Evolutionary conservation across 2,797 vertebrate genomes (phyloP), one percentile per base, ranked within the genome.

Genomic region (Orientallactaga sibirica): DNA sequence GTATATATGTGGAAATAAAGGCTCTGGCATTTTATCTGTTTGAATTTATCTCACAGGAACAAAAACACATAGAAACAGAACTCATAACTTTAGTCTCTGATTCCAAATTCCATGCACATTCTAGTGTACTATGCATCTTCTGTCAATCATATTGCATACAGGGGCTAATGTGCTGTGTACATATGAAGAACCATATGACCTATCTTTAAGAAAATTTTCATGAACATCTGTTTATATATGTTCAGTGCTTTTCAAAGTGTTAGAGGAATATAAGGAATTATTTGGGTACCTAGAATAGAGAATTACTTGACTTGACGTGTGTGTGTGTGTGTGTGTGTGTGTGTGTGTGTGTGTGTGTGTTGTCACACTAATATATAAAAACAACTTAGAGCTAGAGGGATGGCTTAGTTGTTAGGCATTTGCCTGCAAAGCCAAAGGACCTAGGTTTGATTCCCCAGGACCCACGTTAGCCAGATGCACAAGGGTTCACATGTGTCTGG

Each of bases 131-230:
- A 11, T 61, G 41, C 6, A 33, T 58, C n/a, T 10, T 66, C n/a
- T 91, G 24, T 88, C 25, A 91, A 48, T 94, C 76, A 77, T 9
- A 64, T 43, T 80, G 19, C 67, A 64, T 68, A 3, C 80, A 84
- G 92, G 4, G 81, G 1, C 66, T 93, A 85, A n/a, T 25, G 0
- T 55, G 1, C n/a, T 93, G 5, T 43, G 62, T 71, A 90, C 7
- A 48, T 25, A 55, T 4, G 20, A 82, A 15, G 27, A 74, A 25
- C 14, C 73, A 14, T 5, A 19, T 92, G 9, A 76, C 67, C n/a
- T 81, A 5, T 68, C 55, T 83, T 92, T 86, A 66, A 89, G 37
- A 1, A 77, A 70, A 86, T 0, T 9, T 66, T 52, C 70, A 41
- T 75, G 12, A 86, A 70, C n/a, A 43, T 8, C 14, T 75, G 0